Conservation (phyloP, 2,797 vertebrate species). For the Gallirallus australis region DNA sequence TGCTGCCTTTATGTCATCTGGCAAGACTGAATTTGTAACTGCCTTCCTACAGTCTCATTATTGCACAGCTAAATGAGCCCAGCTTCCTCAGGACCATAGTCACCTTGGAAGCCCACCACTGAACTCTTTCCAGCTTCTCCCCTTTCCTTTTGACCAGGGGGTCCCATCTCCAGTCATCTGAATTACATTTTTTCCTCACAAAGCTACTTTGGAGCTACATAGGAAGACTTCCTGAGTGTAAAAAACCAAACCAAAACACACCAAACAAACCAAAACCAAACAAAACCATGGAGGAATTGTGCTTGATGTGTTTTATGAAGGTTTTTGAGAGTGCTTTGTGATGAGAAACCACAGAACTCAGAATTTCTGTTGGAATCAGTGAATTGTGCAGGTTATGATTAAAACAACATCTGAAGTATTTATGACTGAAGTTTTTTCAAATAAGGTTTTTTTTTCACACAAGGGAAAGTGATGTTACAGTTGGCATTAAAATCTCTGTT, state of each 20-base stretch:
- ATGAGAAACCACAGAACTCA: background rate
- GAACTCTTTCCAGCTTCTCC: background rate
- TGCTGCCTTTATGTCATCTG: background rate
- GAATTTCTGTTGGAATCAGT: background rate
- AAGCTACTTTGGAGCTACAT: background rate
- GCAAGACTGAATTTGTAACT: background rate
- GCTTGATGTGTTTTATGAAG: background rate
- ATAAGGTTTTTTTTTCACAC: background rate
- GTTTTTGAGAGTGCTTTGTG: background rate
- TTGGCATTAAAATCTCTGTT: background rate
- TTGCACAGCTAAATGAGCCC: background rate
- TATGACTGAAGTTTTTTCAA: background rate
- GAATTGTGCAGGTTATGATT: background rate
- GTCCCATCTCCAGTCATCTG: background rate
- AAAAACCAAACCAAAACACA: too few relatives aligned
- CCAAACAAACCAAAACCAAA: too few relatives aligned
- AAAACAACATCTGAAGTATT: background rate
- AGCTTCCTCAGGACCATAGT: background rate
- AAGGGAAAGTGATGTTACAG: background rate
- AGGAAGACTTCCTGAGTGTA: background rate
- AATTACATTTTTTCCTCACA: background rate
- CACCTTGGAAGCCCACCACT: background rate
- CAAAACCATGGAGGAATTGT: background rate
- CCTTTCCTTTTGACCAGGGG: background rate
- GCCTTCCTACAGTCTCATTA: background rate